Percentiles rank a stretch among this genome's conserved stretches.
Conservation (phyloP, 2,113 vertebrate genomes). For the Pterocles burchelli region DNA sequence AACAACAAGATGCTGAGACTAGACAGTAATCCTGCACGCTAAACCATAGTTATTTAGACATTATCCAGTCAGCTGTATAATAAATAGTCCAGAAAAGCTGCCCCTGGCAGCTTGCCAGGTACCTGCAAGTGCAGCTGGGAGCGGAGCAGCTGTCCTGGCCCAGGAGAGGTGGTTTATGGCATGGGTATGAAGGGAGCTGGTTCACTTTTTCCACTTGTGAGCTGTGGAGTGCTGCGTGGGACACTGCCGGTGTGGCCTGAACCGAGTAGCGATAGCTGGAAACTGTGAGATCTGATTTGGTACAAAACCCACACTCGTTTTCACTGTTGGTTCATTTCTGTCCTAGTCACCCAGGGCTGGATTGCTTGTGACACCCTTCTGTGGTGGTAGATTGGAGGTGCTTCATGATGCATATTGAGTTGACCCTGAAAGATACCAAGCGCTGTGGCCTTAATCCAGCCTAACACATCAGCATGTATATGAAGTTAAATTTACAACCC, state of each 20-base stretch:
- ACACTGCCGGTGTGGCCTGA: not conserved
- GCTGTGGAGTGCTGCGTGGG: not conserved
- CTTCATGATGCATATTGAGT: not conserved
- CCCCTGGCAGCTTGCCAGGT: not conserved
- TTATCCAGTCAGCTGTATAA: not conserved
- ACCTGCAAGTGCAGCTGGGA: not conserved
- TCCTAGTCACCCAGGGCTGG: not conserved
- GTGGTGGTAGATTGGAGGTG: not conserved
- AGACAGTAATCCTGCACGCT: not conserved
- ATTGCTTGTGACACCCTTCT: not conserved
- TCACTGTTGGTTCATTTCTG: accelerated
- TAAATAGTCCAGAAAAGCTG: not conserved
- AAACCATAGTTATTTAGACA: not conserved
- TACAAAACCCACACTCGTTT: accelerated
- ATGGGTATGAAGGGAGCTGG: not conserved
- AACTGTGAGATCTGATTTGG: not conserved
- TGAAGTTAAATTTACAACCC: not conserved
- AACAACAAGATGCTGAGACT: not conserved
- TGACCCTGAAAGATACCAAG: not conserved
- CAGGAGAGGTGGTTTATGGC: not conserved
- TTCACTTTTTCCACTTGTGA: slow-evolving; percentile 12
- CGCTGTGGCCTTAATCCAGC: not conserved
- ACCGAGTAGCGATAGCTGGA: not conserved
- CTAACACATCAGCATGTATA: not conserved
- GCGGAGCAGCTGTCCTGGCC: not conserved